These are phyloP conservation scores for Amphiura filiformis DNA, from an alignment of 35 echinoderm and acorn worm species.

Conservation along the genomic window DNA sequence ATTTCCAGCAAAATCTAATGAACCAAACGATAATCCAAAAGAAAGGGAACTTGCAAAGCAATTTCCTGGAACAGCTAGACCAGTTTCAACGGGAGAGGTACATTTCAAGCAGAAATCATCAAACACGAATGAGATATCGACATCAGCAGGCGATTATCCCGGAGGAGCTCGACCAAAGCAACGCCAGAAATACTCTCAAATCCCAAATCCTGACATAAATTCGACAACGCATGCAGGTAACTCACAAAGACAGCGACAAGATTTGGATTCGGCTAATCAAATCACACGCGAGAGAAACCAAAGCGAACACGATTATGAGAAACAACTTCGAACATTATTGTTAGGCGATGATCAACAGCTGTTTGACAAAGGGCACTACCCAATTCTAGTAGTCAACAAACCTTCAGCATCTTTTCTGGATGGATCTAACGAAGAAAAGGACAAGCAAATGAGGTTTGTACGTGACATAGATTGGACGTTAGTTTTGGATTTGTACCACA, in stretches of 20 bases:
- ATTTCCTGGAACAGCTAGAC: no score
- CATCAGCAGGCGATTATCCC: neutral
- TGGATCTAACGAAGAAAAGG: neutral
- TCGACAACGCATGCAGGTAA: neutral
- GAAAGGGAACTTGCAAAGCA: no score
- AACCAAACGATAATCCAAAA: no score
- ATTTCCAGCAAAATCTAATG: no score
- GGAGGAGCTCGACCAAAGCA: neutral
- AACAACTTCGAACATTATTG: neutral
- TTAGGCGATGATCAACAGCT: neutral
- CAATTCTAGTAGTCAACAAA: constrained; percentile 14
- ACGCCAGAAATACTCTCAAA: neutral
- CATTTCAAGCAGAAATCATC: no score
- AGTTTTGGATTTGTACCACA: constrained; percentile 38
- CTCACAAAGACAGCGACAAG: neutral
- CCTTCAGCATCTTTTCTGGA: neutral
- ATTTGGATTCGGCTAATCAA: neutral
- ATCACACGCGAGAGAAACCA: neutral
- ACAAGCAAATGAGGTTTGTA: constrained; percentile 24
- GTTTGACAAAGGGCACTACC: neutral
- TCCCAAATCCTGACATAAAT: neutral
- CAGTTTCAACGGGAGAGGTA: no score
- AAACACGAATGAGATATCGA: neutral
- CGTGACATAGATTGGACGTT: constrained; percentile 21
- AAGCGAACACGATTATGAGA: neutral